phyloP scores from a whole-genome alignment of 2,888 invertebrate species.

The Acrobasis repandana region DNA sequence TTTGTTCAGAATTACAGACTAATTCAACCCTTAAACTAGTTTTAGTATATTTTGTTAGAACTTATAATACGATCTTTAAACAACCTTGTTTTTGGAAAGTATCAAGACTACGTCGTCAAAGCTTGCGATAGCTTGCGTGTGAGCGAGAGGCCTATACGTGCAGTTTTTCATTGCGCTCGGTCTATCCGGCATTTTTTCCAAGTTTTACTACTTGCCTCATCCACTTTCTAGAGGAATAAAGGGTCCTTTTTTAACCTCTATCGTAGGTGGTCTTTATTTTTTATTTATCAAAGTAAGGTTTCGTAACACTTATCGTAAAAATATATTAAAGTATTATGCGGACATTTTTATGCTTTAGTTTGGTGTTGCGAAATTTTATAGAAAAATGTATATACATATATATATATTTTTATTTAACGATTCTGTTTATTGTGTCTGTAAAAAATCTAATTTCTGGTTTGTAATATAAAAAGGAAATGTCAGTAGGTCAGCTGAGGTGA shows the following conservation, averaged over 20 bases:
- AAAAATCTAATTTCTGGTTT: not conserved
- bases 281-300: slow-evolving; percentile 4
- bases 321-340: not conserved
- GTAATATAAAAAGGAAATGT: slow-evolving; percentile 9
- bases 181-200: slow-evolving; percentile 57
- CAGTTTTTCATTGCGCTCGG: slow-evolving; percentile 64
- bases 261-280: slow-evolving; percentile 58
- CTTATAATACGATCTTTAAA: no score
- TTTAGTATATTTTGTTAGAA: no score
- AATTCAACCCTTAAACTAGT: no score
- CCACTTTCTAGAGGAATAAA: slow-evolving; percentile 53
- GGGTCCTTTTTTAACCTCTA: slow-evolving; percentile 45
- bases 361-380: slow-evolving; percentile 11
- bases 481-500: slow-evolving; percentile 17
- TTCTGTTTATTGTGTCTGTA: not conserved
- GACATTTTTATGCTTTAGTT: not conserved
- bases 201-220: slow-evolving; percentile 62
- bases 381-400: not conserved
- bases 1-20: no score
- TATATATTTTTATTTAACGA: not conserved
- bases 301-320: slow-evolving; percentile 2
- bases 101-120: slow-evolving; percentile 51
- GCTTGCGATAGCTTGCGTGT: slow-evolving; percentile 51
- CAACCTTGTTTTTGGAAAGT: slow-evolving; percentile 40
- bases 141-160: slow-evolving; percentile 58